These are phyloP conservation scores for Uropsilus gracilis DNA, from an alignment of 2,113 vertebrate genomes.

Conservation along the genomic window DNA sequence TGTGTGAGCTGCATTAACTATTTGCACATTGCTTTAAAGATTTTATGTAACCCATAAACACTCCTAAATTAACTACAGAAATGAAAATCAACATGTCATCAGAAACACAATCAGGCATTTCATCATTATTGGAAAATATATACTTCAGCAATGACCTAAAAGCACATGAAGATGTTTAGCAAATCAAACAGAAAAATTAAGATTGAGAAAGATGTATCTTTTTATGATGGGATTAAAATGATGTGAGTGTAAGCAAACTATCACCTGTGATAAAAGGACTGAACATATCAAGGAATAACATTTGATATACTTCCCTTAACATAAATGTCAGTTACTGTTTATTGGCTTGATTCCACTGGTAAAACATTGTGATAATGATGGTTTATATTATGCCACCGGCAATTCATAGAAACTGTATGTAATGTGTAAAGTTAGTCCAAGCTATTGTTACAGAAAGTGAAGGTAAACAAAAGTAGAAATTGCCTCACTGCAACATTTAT, in stretches of 20 bases:
- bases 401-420: not conserved
- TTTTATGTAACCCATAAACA: not conserved
- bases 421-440: not conserved
- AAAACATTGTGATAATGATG: not conserved
- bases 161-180: not conserved
- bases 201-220: not conserved
- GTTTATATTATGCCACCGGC: fast-evolving
- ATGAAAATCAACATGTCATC: not conserved
- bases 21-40: not conserved
- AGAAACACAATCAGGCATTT: not conserved
- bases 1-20: not conserved
- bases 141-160: not conserved
- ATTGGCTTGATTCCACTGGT: not conserved
- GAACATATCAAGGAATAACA: not conserved
- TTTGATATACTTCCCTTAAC: not conserved
- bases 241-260: not conserved
- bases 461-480: not conserved
- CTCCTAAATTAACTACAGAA: not conserved
- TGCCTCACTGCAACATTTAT: not conserved
- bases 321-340: not conserved
- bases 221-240: not conserved
- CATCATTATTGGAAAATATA: not conserved
- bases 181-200: not conserved
- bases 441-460: not conserved
- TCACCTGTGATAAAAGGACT: not conserved